Evolutionary conservation across 2,113 vertebrate species (phyloP), one percentile per base, ranked within the genome.

Genomic region (Coptodon rendalli): DNA sequence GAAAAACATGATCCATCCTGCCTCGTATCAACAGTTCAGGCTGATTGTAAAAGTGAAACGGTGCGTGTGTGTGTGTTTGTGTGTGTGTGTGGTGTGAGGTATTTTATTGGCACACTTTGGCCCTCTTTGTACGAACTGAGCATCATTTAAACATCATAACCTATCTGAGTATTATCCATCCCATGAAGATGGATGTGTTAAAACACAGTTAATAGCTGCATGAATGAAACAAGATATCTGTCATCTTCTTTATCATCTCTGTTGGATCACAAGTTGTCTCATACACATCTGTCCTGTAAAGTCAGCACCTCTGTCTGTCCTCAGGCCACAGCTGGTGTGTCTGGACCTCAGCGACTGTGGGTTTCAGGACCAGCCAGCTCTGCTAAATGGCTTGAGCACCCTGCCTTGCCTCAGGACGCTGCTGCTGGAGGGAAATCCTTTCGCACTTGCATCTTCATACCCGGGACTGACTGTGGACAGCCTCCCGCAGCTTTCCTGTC

Each of bases 271-370:
- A 50, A 22, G 3, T 84, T 31, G 29, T 43, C 66, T 57, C 6
- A 4, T 13, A 16, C 38, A 84, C 24, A 14, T 48, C 24, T 34
- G 31, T 81, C 63, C 6, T 48, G 48, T 53, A 54, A 81, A 80
- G 45, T 2, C 52, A 48, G 5, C 9, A 24, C 7, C 63, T 45
- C 40, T 86, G n/a, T 88, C 38, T 81, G 48, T 52, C 59, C 27
- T 59, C 59, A 99, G 98, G 98, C 98, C 97, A 54, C 94, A 93
- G 80, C 96, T 99, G 2, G 84, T 98, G 83, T 98, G 97, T 79
- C 96, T 99, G 88, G 98, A 98, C 93, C 93, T 99, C 94, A 94
- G 98, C 86, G 96, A 97, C 92, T 98, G 97, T 82, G 96, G 84
- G 66, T 96, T 99, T 87, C 93, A 91, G 0, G 93, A 96, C 66